phyloP scores from a whole-genome alignment of 2,113 vertebrate species.

The Taurulus bubalis region DNA sequence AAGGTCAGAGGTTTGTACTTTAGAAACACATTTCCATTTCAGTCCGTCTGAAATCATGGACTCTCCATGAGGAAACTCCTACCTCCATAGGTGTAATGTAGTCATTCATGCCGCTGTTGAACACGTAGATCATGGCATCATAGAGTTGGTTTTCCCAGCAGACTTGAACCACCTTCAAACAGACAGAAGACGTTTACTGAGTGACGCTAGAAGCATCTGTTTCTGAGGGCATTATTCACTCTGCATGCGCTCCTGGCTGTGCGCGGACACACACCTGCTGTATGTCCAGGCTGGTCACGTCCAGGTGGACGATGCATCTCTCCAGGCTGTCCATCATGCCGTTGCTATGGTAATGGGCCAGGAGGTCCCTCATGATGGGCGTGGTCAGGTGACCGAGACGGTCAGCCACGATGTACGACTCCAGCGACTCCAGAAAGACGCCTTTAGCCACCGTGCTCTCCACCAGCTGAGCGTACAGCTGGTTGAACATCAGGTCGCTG shows the following conservation, averaged over 20 bases:
- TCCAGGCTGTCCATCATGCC: slow-evolving; percentile 95
- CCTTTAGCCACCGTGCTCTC: slow-evolving; percentile 95
- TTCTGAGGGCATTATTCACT: background rate
- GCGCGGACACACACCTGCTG: slow-evolving; percentile 84
- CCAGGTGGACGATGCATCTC: slow-evolving; percentile 96
- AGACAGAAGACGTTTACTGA: background rate
- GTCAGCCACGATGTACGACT: slow-evolving; percentile 93
- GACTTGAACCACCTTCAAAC: slow-evolving; percentile 90
- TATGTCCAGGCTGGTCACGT: slow-evolving; percentile 97
- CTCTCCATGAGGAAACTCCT: slow-evolving; percentile 28
- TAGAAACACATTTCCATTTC: background rate
- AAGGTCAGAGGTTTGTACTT: background rate
- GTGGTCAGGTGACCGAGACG: slow-evolving; percentile 92
- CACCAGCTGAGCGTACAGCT: slow-evolving; percentile 91
- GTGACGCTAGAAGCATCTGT: no score
- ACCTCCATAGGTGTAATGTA: slow-evolving; percentile 98
- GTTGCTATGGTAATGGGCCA: slow-evolving; percentile 94
- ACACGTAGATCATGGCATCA: slow-evolving; percentile 98
- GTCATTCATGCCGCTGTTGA: slow-evolving; percentile 98
- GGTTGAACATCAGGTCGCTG: slow-evolving; percentile 94
- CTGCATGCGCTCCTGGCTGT: background rate
- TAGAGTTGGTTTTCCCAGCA: slow-evolving; percentile 96
- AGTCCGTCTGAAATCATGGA: background rate
- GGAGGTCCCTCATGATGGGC: slow-evolving; percentile 94
- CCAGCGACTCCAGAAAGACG: slow-evolving; percentile 94